Evolutionary conservation across 92 coral and sea anemone species (phyloP).

Genomic region (Epizoanthus ramosus): DNA sequence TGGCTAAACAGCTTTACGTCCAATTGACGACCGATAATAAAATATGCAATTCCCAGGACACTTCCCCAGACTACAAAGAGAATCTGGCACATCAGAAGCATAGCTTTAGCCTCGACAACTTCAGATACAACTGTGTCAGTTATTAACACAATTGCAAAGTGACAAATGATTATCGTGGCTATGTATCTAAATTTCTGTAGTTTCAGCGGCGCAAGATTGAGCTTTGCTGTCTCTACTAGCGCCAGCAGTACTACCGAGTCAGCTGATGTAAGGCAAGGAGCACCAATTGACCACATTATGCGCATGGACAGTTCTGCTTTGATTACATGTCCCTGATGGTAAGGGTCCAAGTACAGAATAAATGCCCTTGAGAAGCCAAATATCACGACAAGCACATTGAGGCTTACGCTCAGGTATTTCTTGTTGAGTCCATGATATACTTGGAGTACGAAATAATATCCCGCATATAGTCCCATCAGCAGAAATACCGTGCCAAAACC

Average conservation of each 20-base stretch:
- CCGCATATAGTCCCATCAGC: conserved; percentile 65
- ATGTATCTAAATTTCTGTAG: conserved; percentile 61
- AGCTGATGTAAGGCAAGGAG: conserved; percentile 81
- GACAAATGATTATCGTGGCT: conserved; percentile 43
- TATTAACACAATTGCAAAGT: conserved; percentile 61
- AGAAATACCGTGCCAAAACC: conserved; percentile 57
- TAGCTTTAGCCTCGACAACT: conserved; percentile 66
- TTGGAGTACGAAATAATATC: conserved; percentile 61
- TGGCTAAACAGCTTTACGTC: conserved; percentile 63
- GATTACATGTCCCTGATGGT: conserved; percentile 74
- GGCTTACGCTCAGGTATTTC: conserved; percentile 68
- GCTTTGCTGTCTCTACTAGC: conserved; percentile 60
- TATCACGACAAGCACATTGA: conserved; percentile 58
- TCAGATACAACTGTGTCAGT: conserved; percentile 71
- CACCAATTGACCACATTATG: conserved; percentile 69
- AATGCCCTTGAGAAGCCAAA: conserved; percentile 73
- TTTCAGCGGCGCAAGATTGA: conserved; percentile 67
- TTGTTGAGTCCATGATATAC: conserved; percentile 64
- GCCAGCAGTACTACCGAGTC: conserved; percentile 68
- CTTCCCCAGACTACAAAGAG: conserved; percentile 71
- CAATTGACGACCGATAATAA: conserved; percentile 64
- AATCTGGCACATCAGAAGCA: conserved; percentile 77
- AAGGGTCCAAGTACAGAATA: conserved; percentile 71
- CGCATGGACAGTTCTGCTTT: conserved; percentile 65
- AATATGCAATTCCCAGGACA: conserved; percentile 60